Base-by-base conservation (phyloP, 2,888 invertebrate species). In the Melanotus villosus region DNA sequence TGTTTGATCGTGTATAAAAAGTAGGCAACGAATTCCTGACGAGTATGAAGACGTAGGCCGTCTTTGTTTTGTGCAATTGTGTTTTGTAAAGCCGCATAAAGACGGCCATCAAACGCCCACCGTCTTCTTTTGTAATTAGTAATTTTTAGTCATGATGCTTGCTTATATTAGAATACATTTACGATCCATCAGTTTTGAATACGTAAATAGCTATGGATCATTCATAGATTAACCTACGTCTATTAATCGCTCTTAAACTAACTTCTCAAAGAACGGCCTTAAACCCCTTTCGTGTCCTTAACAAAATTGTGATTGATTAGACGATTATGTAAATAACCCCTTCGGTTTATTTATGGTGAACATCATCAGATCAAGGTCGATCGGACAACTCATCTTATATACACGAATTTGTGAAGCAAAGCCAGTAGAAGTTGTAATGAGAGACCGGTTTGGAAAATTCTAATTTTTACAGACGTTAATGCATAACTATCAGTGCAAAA, bases 391-490 rank as follows among this genome's bases (percentile, higher is more conserved):
- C 34, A 56, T 56, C 34, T 56, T 19, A 56, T 34, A n/a, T 26
- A 50, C n/a, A n/a, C n/a, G n/a, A 56, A 36, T 56, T 56, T 56
- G 34, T 36, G 10, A 9, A 32, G 50, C 50, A 52, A 52, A 52
- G 26, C 30, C 50, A 12, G 16, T 16, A 30, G 50, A 32, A 21
- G 56, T 12, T 34, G 56, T 56, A 36, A 36, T 36, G 36, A 56
- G 36, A 34, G 32, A 26, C 23, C 56, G 30, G 56, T 30, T 56
- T 56, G 30, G 52, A 56, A 56, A 56, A 56, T 52, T 36, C 56
- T 56, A 56, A 56, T 56, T 56, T 56, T 56, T 56, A 36, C 56
- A 56, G 56, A 56, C 56, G 16, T 56, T 34, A 36, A 34, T 56
- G 56, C 56, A 56, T n/a, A 26, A 52, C 50, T 32, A 30, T 3